phyloP scores from a whole-genome alignment of 2,888 invertebrate species.

The Tanytarsus gracilentus region DNA sequence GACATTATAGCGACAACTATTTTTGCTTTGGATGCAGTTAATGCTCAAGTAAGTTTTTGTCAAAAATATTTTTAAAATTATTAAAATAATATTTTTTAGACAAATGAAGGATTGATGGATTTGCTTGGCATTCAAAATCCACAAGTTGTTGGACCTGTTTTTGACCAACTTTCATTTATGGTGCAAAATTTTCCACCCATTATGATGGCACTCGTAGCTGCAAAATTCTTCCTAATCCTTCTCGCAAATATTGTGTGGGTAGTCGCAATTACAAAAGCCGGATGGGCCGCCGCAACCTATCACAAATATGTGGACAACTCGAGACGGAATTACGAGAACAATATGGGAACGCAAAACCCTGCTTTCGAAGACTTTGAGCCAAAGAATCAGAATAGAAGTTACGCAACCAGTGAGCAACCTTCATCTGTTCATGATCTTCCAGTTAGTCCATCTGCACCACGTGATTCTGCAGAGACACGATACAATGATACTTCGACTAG shows the following conservation, averaged over 20 bases:
- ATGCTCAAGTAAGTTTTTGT: slow-evolving; percentile 40
- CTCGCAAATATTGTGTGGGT: slow-evolving; percentile 1
- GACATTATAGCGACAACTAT: slow-evolving; percentile 44
- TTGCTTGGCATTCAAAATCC: background rate
- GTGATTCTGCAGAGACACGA: background rate
- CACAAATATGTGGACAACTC: slow-evolving; percentile 10
- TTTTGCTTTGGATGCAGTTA: slow-evolving; percentile 40
- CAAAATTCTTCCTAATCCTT: slow-evolving; percentile 3
- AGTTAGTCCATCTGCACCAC: background rate
- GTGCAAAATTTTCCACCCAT: background rate
- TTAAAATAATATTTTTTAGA: slow-evolving; percentile 19
- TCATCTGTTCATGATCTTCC: slow-evolving; percentile 1
- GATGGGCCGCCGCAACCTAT: slow-evolving; percentile 10
- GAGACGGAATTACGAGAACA: background rate
- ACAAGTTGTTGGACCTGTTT: background rate
- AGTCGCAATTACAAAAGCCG: background rate
- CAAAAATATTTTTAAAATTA: background rate
- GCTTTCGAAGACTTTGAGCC: slow-evolving; percentile 1
- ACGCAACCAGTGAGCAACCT: background rate
- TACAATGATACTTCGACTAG: slow-evolving; percentile 13
- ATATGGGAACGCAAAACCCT: slow-evolving; percentile 3
- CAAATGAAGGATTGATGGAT: background rate
- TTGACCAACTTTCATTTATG: background rate
- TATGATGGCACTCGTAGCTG: background rate
- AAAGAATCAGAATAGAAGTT: background rate